Evolutionary conservation across 2,797 vertebrate genomes (phyloP), one percentile per base, ranked within the genome.

Genomic region (Oryzias sinensis): DNA sequence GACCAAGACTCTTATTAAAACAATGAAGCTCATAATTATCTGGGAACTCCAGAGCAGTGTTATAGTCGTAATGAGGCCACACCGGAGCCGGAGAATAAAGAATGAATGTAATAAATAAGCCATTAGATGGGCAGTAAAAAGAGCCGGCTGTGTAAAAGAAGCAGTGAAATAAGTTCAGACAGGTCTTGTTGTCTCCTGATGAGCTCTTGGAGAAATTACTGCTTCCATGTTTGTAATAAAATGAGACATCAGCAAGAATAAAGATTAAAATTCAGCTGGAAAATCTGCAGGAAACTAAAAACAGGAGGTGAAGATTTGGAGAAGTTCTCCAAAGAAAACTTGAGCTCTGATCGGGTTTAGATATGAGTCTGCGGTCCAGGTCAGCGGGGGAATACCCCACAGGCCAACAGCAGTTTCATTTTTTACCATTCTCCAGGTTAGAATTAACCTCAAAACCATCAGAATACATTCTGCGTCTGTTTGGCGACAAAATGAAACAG

Each of bases 21-120:
- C 90, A 92, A 92, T 88, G 89, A 88, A 90, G 87, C 82, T 85
- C 82, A 80, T 93, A 91, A 93, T 92, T 89, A 92, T 89, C 84
- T 83, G 81, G 88, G 89, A 91, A 87, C 90, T 88, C 87, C 87
- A 89, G 82, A 88, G 89, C 90, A 88, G 88, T 65, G 81, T 84
- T 82, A 45, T 48, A 79, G 81, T 80, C 74, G 77, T 93, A 93
- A 93, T 92, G 90, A 92, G 91, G 90, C 91, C 92, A 91, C 92
- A 91, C 89, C 89, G 92, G 92, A 92, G 82, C 87, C 59, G 80
- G 68, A 77, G 75, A 75, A 90, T 90, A 89, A 92, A 90, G 90
- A 87, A 92, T 91, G 90, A 86, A 91, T 80, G 87, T 90, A 87
- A 91, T 92, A 92, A 93, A 92, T 91, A 91, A 92, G 90, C 85